Base-by-base conservation (phyloP, 2,113 vertebrate genomes). In the Hippocampus abdominalis region DNA sequence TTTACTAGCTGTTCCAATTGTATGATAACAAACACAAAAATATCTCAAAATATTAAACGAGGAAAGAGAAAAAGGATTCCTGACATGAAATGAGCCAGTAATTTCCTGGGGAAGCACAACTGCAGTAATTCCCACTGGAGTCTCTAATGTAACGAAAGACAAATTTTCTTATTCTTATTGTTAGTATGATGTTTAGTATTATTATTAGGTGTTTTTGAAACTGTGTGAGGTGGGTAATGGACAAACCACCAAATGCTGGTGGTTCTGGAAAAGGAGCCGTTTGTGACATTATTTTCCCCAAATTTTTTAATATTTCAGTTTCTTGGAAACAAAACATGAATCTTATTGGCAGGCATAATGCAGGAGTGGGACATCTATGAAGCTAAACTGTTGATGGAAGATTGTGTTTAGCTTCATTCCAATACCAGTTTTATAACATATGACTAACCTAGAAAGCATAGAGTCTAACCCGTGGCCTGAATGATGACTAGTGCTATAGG, bases 31-130 rank as follows among this genome's bases (percentile, higher is more conserved):
- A 11, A 44, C 65, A 59, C 32, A 51, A 53, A 78, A 70, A 67
- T 54, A 32, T 66, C 70, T 48, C 25, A 67, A 71, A 75, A 72
- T 68, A 64, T 74, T 72, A 27, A 63, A 66, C 36, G 49, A 39
- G 51, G 6, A 56, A 2, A 20, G 69, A 68, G 42, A 70, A 54
- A 71, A 67, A n/a, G 69, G 70, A 72, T 72, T 60, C 53, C 64
- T 44, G 63, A 29, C 8, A 11, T 71, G 68, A 78, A 74, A 64
- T 27, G 4, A 48, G 49, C 46, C 2, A 23, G 39, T 42, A 69
- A 66, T 66, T 76, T 82, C 75, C 77, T 80, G 68, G 16, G 3
- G 32, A 64, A 42, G 29, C 59, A 36, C 53, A 42, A 0, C 53
- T 27, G 23, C 59, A 63, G 67, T 13, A 8, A 48, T n/a, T 27